Evolutionary conservation across 2,888 invertebrate species (phyloP).

Genomic region (Spilarctia lutea): DNA sequence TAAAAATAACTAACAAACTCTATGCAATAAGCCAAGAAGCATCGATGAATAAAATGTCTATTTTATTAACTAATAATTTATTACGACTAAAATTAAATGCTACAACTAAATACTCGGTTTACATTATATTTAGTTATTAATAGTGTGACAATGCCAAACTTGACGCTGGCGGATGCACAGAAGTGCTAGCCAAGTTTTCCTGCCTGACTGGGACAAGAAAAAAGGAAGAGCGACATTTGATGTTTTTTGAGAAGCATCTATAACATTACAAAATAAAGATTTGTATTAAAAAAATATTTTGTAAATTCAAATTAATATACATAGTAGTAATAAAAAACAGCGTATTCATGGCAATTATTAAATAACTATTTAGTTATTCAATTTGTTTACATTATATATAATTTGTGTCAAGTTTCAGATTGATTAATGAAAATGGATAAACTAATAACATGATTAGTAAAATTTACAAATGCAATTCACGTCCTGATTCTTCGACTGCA

Average conservation of each 20-base stretch:
- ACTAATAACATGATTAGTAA: constrained; percentile 21
- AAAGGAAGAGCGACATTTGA: neutral
- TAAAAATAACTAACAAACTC: too few species aligned
- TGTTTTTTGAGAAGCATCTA: neutral
- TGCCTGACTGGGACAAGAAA: too few species aligned
- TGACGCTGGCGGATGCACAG: too few species aligned
- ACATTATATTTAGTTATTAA: constrained; percentile 24
- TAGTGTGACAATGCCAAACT: too few species aligned
- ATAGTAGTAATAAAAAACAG: constrained; percentile 1
- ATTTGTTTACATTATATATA: neutral
- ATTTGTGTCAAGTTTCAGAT: neutral
- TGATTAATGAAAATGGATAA: neutral
- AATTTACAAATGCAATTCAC: constrained; percentile 80
- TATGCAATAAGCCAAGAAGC: neutral
- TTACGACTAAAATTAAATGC: constrained; percentile 55
- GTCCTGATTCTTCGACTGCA: constrained; percentile 81
- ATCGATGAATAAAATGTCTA: constrained; percentile 4
- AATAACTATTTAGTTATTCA: neutral
- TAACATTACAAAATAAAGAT: constrained; percentile 1
- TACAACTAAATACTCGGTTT: constrained; percentile 43
- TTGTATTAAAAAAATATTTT: neutral
- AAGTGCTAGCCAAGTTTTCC: too few species aligned
- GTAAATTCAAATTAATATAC: neutral
- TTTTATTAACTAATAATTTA: constrained; percentile 59
- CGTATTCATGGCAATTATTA: constrained; percentile 4